Evolutionary conservation across 2,888 invertebrate species (phyloP).

Genomic region (Andrena dorsata): DNA sequence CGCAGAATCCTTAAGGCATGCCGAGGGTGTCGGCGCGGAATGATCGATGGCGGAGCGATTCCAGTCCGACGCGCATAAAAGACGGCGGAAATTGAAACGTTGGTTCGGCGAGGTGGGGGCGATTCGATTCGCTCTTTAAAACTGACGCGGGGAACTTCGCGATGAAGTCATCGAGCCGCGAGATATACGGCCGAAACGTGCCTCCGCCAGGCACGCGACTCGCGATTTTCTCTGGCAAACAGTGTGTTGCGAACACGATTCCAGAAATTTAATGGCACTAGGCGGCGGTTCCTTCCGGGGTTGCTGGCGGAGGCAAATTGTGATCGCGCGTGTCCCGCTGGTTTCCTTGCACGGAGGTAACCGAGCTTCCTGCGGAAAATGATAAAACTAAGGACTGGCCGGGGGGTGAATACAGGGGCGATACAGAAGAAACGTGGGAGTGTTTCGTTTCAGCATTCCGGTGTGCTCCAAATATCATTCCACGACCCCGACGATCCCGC

Average conservation of each 20-base stretch:
- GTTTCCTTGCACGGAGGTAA: neutral
- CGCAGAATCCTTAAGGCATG: slow-evolving; percentile 50
- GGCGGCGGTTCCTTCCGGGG: neutral
- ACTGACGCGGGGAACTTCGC: slow-evolving; percentile 32
- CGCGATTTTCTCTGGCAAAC: neutral
- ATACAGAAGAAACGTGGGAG: no score
- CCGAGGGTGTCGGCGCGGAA: slow-evolving; percentile 36
- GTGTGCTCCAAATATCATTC: neutral
- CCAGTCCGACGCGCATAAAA: slow-evolving; percentile 46
- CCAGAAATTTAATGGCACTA: neutral
- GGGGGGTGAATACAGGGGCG: no score
- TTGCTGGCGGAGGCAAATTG: slow-evolving; percentile 20
- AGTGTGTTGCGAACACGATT: neutral
- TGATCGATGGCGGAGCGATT: slow-evolving; percentile 62
- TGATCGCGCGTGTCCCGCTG: slow-evolving; percentile 20
- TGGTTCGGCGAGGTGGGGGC: slow-evolving; percentile 8
- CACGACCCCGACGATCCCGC: neutral
- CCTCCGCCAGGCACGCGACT: neutral
- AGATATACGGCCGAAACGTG: slow-evolving; percentile 31
- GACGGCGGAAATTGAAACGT: slow-evolving; percentile 55
- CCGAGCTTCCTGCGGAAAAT: no score
- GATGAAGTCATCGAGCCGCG: slow-evolving; percentile 9
- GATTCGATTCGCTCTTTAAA: slow-evolving; percentile 36
- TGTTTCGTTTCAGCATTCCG: neutral
- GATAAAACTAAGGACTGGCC: no score